Percentiles rank a stretch among this genome's conserved stretches.
Evolutionary conservation across 2,113 vertebrate genomes (phyloP).

Genomic region (Dolichallabes microphthalmus): DNA sequence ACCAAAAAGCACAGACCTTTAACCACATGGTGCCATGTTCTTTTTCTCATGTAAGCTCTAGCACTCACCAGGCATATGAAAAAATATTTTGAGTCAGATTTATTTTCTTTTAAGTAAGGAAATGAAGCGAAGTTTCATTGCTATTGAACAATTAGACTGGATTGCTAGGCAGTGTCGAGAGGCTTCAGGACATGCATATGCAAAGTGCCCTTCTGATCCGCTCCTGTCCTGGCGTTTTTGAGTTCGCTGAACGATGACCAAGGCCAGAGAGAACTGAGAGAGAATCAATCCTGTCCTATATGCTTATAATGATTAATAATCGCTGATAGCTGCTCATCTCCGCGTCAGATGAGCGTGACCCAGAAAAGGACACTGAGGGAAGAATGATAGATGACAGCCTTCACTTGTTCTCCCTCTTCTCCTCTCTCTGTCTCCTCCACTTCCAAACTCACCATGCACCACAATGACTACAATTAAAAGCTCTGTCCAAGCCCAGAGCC

Average conservation of each 20-base stretch:
- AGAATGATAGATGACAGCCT: constrained; percentile 47
- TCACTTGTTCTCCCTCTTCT: constrained; percentile 7
- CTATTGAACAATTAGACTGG: background rate
- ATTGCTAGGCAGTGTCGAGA: background rate
- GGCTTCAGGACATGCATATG: background rate
- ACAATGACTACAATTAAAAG: constrained; percentile 49
- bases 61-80: background rate
- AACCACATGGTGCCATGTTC: background rate
- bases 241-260: constrained; percentile 47
- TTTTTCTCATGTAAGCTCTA: background rate
- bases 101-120: background rate
- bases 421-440: background rate
- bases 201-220: background rate
- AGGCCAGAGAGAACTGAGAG: constrained; percentile 44
- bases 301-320: constrained; percentile 56
- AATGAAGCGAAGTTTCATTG: background rate
- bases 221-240: background rate
- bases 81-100: background rate
- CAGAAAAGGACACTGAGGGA: constrained; percentile 54
- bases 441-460: constrained; percentile 33
- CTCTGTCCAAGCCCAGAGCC: constrained; percentile 30
- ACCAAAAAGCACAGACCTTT: background rate
- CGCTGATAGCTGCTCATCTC: constrained; percentile 49
- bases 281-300: constrained; percentile 49
- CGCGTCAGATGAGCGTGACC: constrained; percentile 45